Percentiles rank a stretch among this genome's conserved stretches.
phyloP scores from a whole-genome alignment of 2,113 vertebrate genomes.

The Rhipidura dahli region DNA sequence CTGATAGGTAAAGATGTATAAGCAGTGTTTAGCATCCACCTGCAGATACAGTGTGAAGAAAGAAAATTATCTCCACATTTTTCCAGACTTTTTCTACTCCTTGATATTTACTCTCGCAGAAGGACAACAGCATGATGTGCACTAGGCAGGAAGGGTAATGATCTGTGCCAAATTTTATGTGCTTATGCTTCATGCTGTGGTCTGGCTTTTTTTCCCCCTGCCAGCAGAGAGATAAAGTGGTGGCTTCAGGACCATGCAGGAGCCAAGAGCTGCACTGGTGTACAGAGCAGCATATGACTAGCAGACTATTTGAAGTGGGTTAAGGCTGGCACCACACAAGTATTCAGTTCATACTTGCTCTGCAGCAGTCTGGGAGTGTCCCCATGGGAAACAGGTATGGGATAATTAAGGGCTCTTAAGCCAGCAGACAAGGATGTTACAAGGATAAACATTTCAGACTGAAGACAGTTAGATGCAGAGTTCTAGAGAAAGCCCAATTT shows the following conservation, averaged over 20 bases:
- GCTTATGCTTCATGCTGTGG: neutral
- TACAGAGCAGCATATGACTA: neutral
- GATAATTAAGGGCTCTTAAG: neutral
- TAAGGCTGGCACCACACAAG: neutral
- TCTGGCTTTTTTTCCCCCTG: neutral
- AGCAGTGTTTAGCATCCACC: neutral
- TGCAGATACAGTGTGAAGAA: neutral
- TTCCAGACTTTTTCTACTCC: neutral
- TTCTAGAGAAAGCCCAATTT: neutral
- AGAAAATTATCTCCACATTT: neutral
- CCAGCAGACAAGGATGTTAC: neutral
- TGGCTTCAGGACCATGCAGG: neutral
- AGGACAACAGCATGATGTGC: neutral
- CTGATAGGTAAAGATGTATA: neutral
- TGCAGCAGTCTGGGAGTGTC: neutral
- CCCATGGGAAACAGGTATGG: neutral
- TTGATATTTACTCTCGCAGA: neutral
- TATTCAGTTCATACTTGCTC: neutral
- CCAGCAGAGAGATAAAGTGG: neutral
- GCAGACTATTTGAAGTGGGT: neutral
- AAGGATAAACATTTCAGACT: neutral
- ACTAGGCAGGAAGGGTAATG: slow-evolving; percentile 6
- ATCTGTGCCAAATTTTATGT: slow-evolving; percentile 13
- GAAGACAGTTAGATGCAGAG: neutral
- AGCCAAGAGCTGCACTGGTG: neutral